Conservation (phyloP, 2,797 vertebrate species). For the Peromyscus attwateri region DNA sequence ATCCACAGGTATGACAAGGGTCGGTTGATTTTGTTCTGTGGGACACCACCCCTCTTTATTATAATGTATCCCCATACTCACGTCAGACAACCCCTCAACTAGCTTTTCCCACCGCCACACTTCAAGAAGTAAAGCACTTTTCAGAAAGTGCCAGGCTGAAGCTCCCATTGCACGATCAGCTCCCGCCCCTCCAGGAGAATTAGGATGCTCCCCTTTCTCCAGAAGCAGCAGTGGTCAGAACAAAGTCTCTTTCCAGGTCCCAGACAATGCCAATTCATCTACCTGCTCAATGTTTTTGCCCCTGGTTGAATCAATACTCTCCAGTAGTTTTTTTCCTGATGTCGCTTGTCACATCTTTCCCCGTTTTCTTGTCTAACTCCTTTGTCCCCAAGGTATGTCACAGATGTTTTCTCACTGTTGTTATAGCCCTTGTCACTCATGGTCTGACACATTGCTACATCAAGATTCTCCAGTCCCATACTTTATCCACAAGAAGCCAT, state of each 20-base stretch:
- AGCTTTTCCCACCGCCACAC: neutral
- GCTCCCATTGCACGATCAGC: neutral
- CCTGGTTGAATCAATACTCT: constrained; percentile 33
- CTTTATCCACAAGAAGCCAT: neutral
- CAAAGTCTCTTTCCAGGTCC: neutral
- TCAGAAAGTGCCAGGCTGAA: neutral
- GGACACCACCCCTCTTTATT: neutral
- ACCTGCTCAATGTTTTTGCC: neutral
- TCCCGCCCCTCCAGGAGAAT: neutral
- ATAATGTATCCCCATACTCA: too few relatives aligned
- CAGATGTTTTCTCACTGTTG: neutral
- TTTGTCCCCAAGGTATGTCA: neutral
- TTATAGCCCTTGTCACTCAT: neutral
- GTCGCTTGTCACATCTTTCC: neutral
- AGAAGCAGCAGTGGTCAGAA: neutral
- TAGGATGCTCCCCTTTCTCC: neutral
- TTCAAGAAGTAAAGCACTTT: neutral
- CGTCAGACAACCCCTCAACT: neutral
- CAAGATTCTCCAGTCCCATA: neutral
- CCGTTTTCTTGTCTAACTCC: neutral
- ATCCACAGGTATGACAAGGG: neutral
- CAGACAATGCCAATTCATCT: neutral
- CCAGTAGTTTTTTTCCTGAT: neutral
- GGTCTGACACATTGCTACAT: neutral
- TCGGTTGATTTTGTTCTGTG: neutral